These are phyloP conservation scores for Hesperophylax magnus DNA, from an alignment of 1,140 invertebrate genomes.

Conservation along the genomic window DNA sequence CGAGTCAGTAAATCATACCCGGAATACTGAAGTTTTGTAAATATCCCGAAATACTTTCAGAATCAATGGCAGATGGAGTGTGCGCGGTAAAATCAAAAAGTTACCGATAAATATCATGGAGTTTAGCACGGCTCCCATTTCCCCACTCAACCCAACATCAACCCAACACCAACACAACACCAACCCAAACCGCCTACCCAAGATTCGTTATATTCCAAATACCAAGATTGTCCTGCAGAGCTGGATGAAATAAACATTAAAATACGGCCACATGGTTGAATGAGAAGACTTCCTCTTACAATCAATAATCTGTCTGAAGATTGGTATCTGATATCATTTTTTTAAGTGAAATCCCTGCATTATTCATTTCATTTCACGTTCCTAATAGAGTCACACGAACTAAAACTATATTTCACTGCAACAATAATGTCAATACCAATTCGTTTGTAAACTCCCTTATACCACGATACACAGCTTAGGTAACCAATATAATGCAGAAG, in stretches of 20 bases:
- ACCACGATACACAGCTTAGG: too few relatives aligned
- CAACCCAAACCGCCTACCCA: not conserved
- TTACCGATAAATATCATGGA: conserved; percentile 51
- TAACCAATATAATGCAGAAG: too few relatives aligned
- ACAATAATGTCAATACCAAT: too few relatives aligned
- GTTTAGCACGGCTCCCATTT: not conserved
- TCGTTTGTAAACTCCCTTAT: too few relatives aligned
- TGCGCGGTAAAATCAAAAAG: conserved; percentile 50
- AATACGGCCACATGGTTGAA: not conserved
- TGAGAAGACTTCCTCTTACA: too few relatives aligned
- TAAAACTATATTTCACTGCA: too few relatives aligned
- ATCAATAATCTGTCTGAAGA: too few relatives aligned
- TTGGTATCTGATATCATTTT: too few relatives aligned
- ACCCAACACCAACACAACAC: too few relatives aligned
- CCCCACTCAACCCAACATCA: not conserved
- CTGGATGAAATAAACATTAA: conserved; percentile 3
- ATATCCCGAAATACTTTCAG: conserved; percentile 36
- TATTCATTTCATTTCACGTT: too few relatives aligned
- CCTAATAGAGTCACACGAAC: too few relatives aligned
- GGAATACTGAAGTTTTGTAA: not conserved
- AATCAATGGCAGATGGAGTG: conserved; percentile 49
- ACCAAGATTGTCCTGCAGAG: conserved; percentile 27
- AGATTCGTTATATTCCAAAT: conserved; percentile 41
- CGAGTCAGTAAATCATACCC: not conserved
- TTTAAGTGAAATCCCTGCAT: too few relatives aligned